phyloP scores from a whole-genome alignment of 1,140 invertebrate species.

The Aphis craccivora region DNA sequence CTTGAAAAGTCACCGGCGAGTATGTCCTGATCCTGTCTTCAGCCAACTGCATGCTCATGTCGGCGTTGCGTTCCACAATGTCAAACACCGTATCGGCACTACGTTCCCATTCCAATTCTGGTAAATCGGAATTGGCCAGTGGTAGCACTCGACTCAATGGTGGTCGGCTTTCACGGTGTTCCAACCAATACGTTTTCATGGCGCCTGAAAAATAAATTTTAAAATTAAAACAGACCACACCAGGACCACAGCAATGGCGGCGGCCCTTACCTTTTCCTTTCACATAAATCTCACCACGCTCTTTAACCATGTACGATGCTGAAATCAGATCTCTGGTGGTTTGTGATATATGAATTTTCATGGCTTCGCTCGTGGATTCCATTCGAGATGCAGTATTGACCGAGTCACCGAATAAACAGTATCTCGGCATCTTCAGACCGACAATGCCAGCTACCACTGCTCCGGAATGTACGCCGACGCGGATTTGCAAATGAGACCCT shows the following conservation, averaged over 20 bases:
- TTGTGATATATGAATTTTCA: slow-evolving; percentile 94
- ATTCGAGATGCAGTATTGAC: slow-evolving; percentile 92
- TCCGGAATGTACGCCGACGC: slow-evolving; percentile 89
- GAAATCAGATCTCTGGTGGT: slow-evolving; percentile 81
- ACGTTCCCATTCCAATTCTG: slow-evolving; percentile 64
- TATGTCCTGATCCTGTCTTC: slow-evolving; percentile 74
- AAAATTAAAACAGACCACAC: neutral
- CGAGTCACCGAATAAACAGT: slow-evolving; percentile 91
- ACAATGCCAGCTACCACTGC: slow-evolving; percentile 94
- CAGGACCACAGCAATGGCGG: neutral
- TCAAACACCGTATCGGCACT: slow-evolving; percentile 63
- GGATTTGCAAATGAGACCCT: slow-evolving; percentile 86
- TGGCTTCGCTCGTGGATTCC: slow-evolving; percentile 89
- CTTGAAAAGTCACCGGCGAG: slow-evolving; percentile 84
- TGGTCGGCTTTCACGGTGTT: slow-evolving; percentile 71
- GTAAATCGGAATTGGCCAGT: slow-evolving; percentile 59
- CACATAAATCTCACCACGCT: slow-evolving; percentile 83
- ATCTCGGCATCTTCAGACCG: slow-evolving; percentile 94
- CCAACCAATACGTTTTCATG: slow-evolving; percentile 94
- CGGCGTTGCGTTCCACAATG: slow-evolving; percentile 62
- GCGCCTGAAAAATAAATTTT: slow-evolving; percentile 69
- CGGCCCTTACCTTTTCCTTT: slow-evolving; percentile 79
- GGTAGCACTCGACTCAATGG: slow-evolving; percentile 65
- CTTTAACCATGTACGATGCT: slow-evolving; percentile 76
- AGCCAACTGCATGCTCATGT: slow-evolving; percentile 62